Percentiles rank a stretch among this genome's conserved stretches.
phyloP scores from a whole-genome alignment of 2,888 invertebrate genomes.

The Apantesis nais region DNA sequence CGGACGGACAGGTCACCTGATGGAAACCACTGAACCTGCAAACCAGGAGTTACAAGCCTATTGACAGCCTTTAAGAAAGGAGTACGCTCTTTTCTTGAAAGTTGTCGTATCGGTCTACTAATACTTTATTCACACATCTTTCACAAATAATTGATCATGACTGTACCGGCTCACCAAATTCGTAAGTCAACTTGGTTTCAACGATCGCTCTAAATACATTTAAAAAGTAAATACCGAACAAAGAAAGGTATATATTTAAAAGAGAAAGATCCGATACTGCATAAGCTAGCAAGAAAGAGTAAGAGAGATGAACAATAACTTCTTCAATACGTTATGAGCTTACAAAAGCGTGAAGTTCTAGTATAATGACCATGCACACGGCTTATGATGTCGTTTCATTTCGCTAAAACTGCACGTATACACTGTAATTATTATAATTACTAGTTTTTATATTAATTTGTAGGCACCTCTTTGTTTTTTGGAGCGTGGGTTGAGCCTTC shows the following conservation, averaged over 20 bases:
- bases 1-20: too few relatives aligned
- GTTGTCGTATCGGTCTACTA: too few relatives aligned
- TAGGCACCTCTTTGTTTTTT: conserved; percentile 24
- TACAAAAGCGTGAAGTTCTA: conserved; percentile 32
- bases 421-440: conserved; percentile 41
- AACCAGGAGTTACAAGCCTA: too few relatives aligned
- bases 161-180: too few relatives aligned
- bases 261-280: not conserved
- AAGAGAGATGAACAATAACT: conserved; percentile 1
- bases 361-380: conserved; percentile 24
- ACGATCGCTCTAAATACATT: conserved; percentile 35
- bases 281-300: not conserved
- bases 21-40: too few relatives aligned
- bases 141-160: too few relatives aligned
- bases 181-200: conserved; percentile 25
- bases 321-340: not conserved
- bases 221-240: conserved; percentile 29
- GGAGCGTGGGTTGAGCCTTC: conserved; percentile 31
- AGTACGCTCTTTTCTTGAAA: too few relatives aligned
- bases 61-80: too few relatives aligned
- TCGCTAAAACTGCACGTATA: conserved; percentile 22
- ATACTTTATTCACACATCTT: too few relatives aligned
- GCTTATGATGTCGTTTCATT: conserved; percentile 29
- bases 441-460: conserved; percentile 30
- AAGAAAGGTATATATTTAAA: not conserved